phyloP scores from a whole-genome alignment of 2,113 vertebrate species.

The Zingel zingel region DNA sequence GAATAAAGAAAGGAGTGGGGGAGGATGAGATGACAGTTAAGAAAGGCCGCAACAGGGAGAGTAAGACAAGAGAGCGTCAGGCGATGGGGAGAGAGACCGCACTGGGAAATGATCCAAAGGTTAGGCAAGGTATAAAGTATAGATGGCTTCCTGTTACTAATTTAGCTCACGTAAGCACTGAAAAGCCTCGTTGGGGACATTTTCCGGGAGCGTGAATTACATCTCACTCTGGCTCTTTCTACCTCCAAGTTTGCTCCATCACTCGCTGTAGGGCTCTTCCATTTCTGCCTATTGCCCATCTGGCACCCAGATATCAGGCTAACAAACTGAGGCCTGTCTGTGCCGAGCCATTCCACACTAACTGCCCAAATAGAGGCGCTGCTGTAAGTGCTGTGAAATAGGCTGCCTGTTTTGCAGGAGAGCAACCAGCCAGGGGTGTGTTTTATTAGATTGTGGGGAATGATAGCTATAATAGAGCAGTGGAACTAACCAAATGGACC shows the following conservation, averaged over 20 bases:
- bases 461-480: constrained; percentile 63
- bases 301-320: constrained; percentile 53
- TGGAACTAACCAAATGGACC: constrained; percentile 69
- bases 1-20: constrained; percentile 18
- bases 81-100: constrained; percentile 9
- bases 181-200: constrained; percentile 50
- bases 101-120: constrained; percentile 48
- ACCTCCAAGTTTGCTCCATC: constrained; percentile 36
- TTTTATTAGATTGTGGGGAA: constrained; percentile 68
- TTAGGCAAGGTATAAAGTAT: constrained; percentile 47
- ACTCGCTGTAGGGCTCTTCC: constrained; percentile 44
- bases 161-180: constrained; percentile 48
- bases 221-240: constrained; percentile 40
- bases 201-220: constrained; percentile 54
- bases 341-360: constrained; percentile 50
- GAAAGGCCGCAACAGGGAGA: constrained; percentile 34
- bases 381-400: constrained; percentile 62
- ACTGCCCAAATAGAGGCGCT: constrained; percentile 48
- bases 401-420: constrained; percentile 63
- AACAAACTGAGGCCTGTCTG: constrained; percentile 46
- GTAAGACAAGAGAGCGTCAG: constrained; percentile 1
- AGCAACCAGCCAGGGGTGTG: constrained; percentile 57
- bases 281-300: constrained; percentile 63
- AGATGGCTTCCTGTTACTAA: constrained; percentile 53
- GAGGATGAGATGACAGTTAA: constrained; percentile 24